A percentile compares a stretch with the other conserved stretches of the same genome.
These are phyloP conservation scores for Antheraea assamensis DNA, from an alignment of 2,888 invertebrate genomes.

Conservation along the genomic window DNA sequence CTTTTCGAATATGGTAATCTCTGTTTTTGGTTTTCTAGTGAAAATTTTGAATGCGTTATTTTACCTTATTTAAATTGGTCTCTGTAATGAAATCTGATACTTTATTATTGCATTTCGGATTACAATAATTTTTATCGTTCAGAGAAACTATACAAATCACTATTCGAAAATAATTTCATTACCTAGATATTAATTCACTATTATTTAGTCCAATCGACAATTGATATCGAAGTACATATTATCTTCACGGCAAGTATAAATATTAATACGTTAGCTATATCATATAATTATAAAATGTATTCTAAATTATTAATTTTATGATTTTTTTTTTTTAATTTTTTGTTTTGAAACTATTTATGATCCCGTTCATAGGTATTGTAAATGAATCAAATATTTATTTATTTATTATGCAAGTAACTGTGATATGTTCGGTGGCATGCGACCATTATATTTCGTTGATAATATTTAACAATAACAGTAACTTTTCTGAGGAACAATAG, in stretches of 20 bases:
- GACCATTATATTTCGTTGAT: slow-evolving; percentile 23
- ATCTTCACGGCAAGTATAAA: not conserved
- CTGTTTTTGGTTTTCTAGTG: not conserved
- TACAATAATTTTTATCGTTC: not conserved
- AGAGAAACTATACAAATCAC: not conserved
- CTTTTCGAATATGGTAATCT: not conserved
- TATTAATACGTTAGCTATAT: not conserved
- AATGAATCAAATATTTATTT: slow-evolving; percentile 64
- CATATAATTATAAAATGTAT: not conserved
- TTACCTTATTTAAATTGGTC: not conserved
- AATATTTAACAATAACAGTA: slow-evolving; percentile 11
- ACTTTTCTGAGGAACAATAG: slow-evolving; percentile 3
- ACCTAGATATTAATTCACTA: not conserved
- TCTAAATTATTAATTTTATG: slow-evolving; percentile 27
- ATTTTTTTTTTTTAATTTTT: not conserved
- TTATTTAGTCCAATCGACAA: not conserved
- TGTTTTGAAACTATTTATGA: not conserved
- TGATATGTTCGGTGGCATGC: slow-evolving; percentile 55
- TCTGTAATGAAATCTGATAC: not conserved
- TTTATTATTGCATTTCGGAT: not conserved
- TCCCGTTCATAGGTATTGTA: not conserved
- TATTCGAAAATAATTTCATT: not conserved
- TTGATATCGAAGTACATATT: not conserved
- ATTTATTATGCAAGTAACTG: slow-evolving; percentile 67
- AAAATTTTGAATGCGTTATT: not conserved